Evolutionary conservation across 2,888 invertebrate genomes (phyloP), one percentile per base, ranked within the genome.

Genomic region (Euproctis similis): DNA sequence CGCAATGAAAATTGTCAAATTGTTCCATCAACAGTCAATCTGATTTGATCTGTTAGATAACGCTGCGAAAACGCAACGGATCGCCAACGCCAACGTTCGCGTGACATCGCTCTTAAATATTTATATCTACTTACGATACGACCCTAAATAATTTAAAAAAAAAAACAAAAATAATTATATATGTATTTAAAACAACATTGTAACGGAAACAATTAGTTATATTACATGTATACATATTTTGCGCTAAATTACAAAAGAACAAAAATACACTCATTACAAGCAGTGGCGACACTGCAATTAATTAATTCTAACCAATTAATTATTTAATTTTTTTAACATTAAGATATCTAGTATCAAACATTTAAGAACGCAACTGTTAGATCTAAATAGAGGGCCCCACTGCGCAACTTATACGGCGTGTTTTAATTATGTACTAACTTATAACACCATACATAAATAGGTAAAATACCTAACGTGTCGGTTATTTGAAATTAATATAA

Each of bases 181-280:
- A n/a, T n/a, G n/a, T n/a, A 53, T 58, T 61, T 59, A 46, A 65
- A 65, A 70, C 63, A 44, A 63, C 62, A 61, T 55, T 52, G 53
- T 51, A 59, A 59, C 56, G 54, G 58, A 60, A 64, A 64, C 57
- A 57, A n/a, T 57, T 60, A 54, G 57, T 55, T 50, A 69, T 75
- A 76, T 14, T n/a, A 14, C 73, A 70, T 68, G n/a, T n/a, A n/a
- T 71, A 76, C 69, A 78, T 48, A 61, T 57, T 71, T 68, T 53
- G 59, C 43, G 56, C 46, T 50, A 52, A 54, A 42, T 21, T 21
- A 21, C 21, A 21, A 21, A 10, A 72, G 69, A 65, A n/a, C n/a
- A n/a, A n/a, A 67, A 69, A 72, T 78, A 78, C 75, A 78, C 76
- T 74, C 78, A 74, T 14, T 58, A 70, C 65, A 69, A 64, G 61